Base-by-base conservation (phyloP, 2,113 vertebrate species). In the Donacobius atricapilla region DNA sequence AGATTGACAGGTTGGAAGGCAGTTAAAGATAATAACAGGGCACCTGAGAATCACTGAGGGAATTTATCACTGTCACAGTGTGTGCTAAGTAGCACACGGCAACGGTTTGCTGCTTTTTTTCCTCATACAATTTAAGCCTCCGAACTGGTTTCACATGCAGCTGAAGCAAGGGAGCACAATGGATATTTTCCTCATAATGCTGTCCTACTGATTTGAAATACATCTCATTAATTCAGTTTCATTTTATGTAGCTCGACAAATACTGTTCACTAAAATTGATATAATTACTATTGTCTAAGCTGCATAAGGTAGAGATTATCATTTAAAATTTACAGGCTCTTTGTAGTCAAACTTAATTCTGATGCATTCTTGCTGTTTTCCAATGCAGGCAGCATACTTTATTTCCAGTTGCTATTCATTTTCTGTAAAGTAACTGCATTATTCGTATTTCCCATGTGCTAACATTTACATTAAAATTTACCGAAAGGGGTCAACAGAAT, bases 1-100 rank as follows among this genome's bases (percentile, higher is more conserved):
- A 97, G 97, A 97, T 85, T 97, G 97, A 97, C 97, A 97, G 95
- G 92, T 84, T 94, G 39, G 95, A 92, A 97, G 94, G 90, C 96
- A 94, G 97, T 90, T 97, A 86, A 93, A 97, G 95, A 97, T 97
- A 97, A 97, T 96, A 97, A 94, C 90, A 87, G 94, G 94, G 89
- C 96, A 97, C 92, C 96, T 96, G 96, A 96, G 94, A 95, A 90
- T 96, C 97, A 92, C 96, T 94, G 89, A 83, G 95, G 95, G 95
- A 96, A 97, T 97, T 96, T 96, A 93, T 97, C 95, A 96, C 96
- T 94, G 96, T 95, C 95, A 96, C 89, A 83, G 84, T 78, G 85
- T 95, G 88, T 73, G 88, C 94, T 96, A 94, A 93, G 94, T 48
- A 94, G 83, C 92, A 81, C 76, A 39, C 45, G 27, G 89, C 66